Conservation (phyloP, 2,113 vertebrate species). For the Macheiramphus alcinus region DNA sequence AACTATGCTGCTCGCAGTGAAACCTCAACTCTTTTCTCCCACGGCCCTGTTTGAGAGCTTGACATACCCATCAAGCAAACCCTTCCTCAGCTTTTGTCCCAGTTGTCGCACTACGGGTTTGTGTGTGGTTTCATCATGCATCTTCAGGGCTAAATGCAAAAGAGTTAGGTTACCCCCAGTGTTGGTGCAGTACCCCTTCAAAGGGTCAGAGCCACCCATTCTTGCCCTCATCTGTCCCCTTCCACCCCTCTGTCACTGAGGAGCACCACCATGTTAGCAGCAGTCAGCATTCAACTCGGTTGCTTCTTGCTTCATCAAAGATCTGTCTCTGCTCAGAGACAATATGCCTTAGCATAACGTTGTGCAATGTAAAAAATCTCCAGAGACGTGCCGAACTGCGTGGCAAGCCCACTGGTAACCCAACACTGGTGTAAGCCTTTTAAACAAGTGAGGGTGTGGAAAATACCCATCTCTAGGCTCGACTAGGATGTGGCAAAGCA, state of each 20-base stretch:
- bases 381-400: fast-evolving
- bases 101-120: fast-evolving
- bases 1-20: not conserved
- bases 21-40: not conserved
- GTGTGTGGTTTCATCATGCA: not conserved
- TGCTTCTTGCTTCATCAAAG: not conserved
- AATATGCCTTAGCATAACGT: not conserved
- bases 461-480: not conserved
- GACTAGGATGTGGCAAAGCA: not conserved
- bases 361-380: not conserved
- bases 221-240: not conserved
- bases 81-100: not conserved
- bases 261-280: not conserved
- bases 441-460: not conserved
- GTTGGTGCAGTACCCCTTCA: not conserved
- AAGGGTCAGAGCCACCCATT: not conserved
- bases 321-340: not conserved
- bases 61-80: not conserved
- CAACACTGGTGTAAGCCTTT: not conserved
- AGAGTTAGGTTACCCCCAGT: fast-evolving
- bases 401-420: not conserved
- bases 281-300: not conserved
- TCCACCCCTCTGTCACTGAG: not conserved
- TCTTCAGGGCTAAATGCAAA: not conserved
- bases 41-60: not conserved